phyloP scores from a whole-genome alignment of 37 sponge, comb jelly and placozoan species.

The Mnemiopsis leidyi region DNA sequence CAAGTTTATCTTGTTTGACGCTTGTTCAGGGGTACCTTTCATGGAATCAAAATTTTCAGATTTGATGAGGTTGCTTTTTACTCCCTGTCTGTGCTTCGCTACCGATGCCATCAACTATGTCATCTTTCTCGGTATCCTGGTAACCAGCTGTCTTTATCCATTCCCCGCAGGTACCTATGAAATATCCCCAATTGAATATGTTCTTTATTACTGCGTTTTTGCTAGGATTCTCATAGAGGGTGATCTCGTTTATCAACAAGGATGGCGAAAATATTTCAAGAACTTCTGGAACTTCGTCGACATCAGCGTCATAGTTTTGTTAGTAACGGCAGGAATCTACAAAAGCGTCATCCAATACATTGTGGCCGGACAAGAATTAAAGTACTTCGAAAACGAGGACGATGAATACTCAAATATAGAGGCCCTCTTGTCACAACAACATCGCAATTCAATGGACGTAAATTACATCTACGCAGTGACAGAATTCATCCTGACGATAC shows the following conservation, averaged over 20 bases:
- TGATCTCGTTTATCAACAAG: not conserved
- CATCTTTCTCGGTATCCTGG: not conserved
- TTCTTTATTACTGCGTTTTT: not conserved
- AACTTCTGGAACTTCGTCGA: slow-evolving; percentile 52
- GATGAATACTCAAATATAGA: not conserved
- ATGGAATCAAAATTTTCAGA: not conserved
- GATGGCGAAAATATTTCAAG: not conserved
- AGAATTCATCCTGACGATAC: not conserved
- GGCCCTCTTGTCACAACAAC: not conserved
- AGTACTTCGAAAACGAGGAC: not conserved
- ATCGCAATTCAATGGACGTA: not conserved
- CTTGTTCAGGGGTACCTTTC: not conserved
- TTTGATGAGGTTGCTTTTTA: not conserved
- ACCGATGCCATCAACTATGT: slow-evolving; percentile 17
- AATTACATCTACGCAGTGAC: slow-evolving; percentile 13
- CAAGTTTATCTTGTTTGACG: not conserved
- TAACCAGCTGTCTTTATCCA: not conserved
- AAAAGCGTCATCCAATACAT: not conserved
- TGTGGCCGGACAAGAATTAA: not conserved
- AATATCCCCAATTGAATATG: not conserved
- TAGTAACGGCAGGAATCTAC: not conserved
- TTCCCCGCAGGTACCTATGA: not conserved
- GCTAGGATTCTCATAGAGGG: slow-evolving; percentile 4
- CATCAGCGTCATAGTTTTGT: not conserved
- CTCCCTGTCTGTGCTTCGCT: not conserved